Conservation (phyloP, 2,797 vertebrate genomes). For the Spinibarbus caldwelli region DNA sequence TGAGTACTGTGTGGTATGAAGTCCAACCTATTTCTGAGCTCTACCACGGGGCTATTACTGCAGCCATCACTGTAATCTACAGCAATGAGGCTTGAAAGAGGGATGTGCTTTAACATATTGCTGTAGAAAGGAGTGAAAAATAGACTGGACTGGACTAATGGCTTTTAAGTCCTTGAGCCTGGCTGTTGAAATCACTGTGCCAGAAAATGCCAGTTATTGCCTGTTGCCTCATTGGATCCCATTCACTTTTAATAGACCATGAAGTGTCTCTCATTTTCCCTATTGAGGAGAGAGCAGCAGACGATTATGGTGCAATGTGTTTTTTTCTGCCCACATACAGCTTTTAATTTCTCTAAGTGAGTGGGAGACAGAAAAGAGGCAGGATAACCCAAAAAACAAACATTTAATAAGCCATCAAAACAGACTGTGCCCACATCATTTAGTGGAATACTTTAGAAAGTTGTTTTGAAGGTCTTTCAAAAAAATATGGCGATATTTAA, state of each 20-base stretch:
- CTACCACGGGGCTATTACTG: neutral
- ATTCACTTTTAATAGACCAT: constrained; percentile 78
- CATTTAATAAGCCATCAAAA: constrained; percentile 51
- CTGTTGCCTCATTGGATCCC: constrained; percentile 73
- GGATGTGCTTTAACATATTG: constrained; percentile 60
- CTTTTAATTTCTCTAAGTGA: constrained; percentile 71
- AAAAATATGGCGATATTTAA: neutral
- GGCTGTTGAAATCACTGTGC: constrained; percentile 61
- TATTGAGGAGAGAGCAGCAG: constrained; percentile 72
- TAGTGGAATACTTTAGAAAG: constrained; percentile 5
- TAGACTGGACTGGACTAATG: constrained; percentile 57
- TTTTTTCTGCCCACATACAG: constrained; percentile 72
- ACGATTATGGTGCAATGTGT: constrained; percentile 70
- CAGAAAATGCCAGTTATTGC: constrained; percentile 73
- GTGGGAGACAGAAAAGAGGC: constrained; percentile 52
- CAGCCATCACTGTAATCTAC: constrained; percentile 57
- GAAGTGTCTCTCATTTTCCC: constrained; percentile 74
- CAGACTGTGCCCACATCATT: constrained; percentile 19
- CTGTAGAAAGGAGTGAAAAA: constrained; percentile 59
- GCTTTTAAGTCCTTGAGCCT: constrained; percentile 68
- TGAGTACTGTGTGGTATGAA: too few relatives aligned
- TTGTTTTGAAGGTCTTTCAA: constrained; percentile 23
- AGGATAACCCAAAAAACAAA: constrained; percentile 49
- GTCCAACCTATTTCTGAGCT: too few relatives aligned
- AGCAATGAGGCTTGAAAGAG: constrained; percentile 58